phyloP scores from a whole-genome alignment of 2,888 invertebrate species.

The Phalera bucephala region DNA sequence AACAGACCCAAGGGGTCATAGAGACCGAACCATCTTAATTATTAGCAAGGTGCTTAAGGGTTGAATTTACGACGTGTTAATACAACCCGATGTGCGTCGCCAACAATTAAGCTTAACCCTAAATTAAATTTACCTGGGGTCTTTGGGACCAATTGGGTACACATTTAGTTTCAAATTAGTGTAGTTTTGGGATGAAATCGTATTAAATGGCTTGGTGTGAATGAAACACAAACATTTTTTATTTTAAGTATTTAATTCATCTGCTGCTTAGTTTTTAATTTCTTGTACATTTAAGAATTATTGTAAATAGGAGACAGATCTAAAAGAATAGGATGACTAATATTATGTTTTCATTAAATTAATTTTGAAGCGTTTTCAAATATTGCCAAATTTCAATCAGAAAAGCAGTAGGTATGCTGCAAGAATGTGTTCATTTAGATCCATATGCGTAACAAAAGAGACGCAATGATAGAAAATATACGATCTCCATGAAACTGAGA shows the following conservation, averaged over 20 bases:
- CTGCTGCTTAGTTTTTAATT: no score
- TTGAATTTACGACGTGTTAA: constrained; percentile 79
- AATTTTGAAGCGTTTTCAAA: no score
- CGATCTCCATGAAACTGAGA: constrained; percentile 88
- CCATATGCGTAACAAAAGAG: constrained; percentile 81
- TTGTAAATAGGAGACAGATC: no score
- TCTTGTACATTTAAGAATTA: no score
- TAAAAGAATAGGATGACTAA: no score
- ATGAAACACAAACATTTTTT: no score
- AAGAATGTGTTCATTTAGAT: constrained; percentile 6
- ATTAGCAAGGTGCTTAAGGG: constrained; percentile 78
- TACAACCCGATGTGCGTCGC: constrained; percentile 66
- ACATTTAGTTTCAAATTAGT: constrained; percentile 28
- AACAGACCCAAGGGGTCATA: constrained; percentile 54
- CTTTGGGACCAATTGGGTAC: constrained; percentile 37
- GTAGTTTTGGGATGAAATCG: constrained; percentile 21
- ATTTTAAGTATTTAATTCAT: no score
- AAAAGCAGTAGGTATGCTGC: no score
- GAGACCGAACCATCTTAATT: constrained; percentile 65
- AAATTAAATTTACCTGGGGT: constrained; percentile 77
- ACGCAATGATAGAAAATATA: constrained; percentile 87
- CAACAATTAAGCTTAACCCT: constrained; percentile 65
- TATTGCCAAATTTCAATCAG: no score
- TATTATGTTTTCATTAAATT: no score
- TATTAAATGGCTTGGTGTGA: constrained; percentile 1